Evolutionary conservation across 92 coral and sea anemone species (phyloP).

Genomic region (Bergia puertoricense): DNA sequence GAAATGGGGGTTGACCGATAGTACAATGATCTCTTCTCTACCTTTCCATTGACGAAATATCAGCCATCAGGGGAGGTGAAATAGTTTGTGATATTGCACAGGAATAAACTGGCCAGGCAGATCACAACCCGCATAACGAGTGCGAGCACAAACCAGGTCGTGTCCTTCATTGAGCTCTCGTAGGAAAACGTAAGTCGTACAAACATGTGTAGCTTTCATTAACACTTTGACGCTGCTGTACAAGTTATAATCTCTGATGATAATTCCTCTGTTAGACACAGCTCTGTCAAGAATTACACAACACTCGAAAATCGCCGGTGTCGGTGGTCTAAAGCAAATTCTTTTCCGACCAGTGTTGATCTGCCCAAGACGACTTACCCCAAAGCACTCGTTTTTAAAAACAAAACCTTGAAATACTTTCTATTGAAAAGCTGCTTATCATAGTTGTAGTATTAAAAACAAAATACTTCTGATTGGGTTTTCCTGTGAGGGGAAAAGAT

Average conservation of each 20-base stretch:
- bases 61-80: not conserved
- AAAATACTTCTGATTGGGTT: not conserved
- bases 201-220: conserved; percentile 1
- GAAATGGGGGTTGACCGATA: not conserved
- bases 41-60: not conserved
- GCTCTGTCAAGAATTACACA: not conserved
- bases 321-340: conserved; percentile 5
- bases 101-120: not conserved
- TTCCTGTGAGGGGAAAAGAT: conserved; percentile 31
- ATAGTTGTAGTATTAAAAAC: conserved; percentile 12
- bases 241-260: not conserved
- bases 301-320: not conserved
- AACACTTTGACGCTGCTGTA: not conserved
- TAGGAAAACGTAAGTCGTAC: not conserved
- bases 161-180: not conserved
- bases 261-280: not conserved
- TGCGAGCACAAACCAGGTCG: not conserved
- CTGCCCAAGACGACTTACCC: not conserved
- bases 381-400: not conserved
- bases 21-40: not conserved
- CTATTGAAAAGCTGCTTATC: conserved; percentile 7
- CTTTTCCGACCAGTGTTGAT: not conserved
- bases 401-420: conserved; percentile 13
- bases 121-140: not conserved
- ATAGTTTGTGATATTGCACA: conserved; percentile 18